A percentile compares a stretch with the other conserved stretches of the same genome.
Conservation (phyloP, 2,888 invertebrate genomes). For the Metacarcinus magister region DNA sequence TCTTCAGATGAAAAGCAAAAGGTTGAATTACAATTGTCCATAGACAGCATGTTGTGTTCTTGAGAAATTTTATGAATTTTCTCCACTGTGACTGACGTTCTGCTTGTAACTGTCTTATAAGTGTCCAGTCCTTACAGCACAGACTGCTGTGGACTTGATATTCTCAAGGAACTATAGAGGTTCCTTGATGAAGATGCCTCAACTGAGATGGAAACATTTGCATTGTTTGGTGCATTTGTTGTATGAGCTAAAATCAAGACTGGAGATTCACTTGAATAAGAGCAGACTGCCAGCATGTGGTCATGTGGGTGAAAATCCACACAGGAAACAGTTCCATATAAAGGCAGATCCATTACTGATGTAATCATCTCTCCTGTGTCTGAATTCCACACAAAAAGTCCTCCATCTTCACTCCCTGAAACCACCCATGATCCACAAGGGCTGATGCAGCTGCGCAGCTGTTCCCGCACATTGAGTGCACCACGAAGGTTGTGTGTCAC, state of each 20-base stretch:
- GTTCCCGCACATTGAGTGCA: conserved; percentile 86
- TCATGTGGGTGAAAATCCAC: conserved; percentile 89
- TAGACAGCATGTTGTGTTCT: not conserved
- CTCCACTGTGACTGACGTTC: conserved; percentile 30
- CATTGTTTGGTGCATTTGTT: not conserved
- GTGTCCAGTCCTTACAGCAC: not conserved
- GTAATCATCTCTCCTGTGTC: conserved; percentile 86
- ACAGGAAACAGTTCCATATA: conserved; percentile 83
- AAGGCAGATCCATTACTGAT: conserved; percentile 72
- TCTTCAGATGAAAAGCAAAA: conserved; percentile 50
- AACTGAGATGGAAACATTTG: conserved; percentile 42
- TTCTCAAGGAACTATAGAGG: not conserved
- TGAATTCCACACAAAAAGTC: conserved; percentile 88
- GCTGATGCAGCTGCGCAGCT: conserved; percentile 87
- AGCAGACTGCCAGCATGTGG: conserved; percentile 87
- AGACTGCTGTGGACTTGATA: not conserved
- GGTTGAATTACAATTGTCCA: conserved; percentile 36
- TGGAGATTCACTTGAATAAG: conserved; percentile 67
- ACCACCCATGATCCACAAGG: conserved; percentile 88
- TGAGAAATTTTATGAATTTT: not conserved
- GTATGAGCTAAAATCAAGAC: conserved; percentile 69
- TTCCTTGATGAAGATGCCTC: conserved; percentile 48
- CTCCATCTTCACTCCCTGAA: conserved; percentile 88
- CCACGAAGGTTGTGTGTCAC: conserved; percentile 86
- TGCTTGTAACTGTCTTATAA: not conserved